Percentiles rank a stretch among this genome's conserved stretches.
Conservation (phyloP, 2,797 vertebrate species). For the Microtus californicus region DNA sequence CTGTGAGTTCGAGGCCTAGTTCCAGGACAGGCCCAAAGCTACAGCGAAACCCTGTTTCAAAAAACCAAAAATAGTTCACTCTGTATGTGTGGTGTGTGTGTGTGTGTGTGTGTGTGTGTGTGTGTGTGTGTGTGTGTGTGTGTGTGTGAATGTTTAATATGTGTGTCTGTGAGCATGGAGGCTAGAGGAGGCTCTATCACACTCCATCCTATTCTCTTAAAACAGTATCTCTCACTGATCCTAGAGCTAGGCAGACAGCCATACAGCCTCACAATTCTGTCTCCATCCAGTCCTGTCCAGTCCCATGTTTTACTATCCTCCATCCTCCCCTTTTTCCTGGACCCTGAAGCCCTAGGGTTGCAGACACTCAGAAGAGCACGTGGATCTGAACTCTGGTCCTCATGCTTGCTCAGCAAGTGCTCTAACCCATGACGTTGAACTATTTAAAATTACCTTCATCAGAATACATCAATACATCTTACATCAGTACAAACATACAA, state of each 20-base stretch:
- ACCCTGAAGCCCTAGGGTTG: not conserved
- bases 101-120: not conserved
- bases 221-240: not conserved
- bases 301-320: not conserved
- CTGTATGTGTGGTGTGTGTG: not conserved
- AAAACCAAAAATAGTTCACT: not conserved
- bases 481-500: not conserved
- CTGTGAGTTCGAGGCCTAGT: too few species aligned
- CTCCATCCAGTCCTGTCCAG: not conserved
- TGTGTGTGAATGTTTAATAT: not conserved
- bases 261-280: not conserved
- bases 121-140: not conserved
- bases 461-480: slow-evolving; percentile 35
- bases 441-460: slow-evolving; percentile 25
- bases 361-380: not conserved
- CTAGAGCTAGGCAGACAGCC: not conserved
- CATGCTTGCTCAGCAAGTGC: not conserved
- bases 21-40: too few species aligned
- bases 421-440: slow-evolving; percentile 17
- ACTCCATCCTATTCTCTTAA: not conserved
- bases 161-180: not conserved
- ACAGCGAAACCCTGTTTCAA: too few species aligned
- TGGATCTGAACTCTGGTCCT: not conserved
- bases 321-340: too few species aligned
- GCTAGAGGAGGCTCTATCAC: not conserved